Percentiles rank a stretch among this genome's conserved stretches.
Evolutionary conservation across 2,113 vertebrate genomes (phyloP).

Genomic region (Seriola quinqueradiata): DNA sequence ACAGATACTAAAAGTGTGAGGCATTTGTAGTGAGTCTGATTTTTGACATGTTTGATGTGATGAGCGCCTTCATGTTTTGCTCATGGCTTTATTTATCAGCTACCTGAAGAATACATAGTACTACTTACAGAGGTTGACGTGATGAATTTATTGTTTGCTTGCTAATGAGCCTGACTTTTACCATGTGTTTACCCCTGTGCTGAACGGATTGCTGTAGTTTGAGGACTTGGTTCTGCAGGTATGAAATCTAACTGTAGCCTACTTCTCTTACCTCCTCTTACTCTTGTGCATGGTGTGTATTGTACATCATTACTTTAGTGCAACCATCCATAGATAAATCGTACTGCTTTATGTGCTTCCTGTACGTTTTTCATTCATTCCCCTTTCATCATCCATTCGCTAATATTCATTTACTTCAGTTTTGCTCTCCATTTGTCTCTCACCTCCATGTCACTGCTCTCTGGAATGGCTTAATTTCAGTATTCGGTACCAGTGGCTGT

Average conservation of each 20-base stretch:
- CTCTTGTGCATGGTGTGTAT: constrained; percentile 60
- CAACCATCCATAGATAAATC: constrained; percentile 22
- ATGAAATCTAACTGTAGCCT: constrained; percentile 75
- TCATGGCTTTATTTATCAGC: not conserved
- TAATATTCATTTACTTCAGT: constrained; percentile 45
- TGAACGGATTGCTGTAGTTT: constrained; percentile 85
- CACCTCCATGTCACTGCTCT: constrained; percentile 24
- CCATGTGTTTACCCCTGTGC: constrained; percentile 70
- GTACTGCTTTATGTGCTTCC: not conserved
- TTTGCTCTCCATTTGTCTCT: constrained; percentile 30
- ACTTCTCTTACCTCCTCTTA: constrained; percentile 40
- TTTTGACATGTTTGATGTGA: constrained; percentile 1
- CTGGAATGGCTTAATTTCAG: constrained; percentile 57
- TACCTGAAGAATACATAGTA: not conserved
- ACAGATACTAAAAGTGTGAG: not conserved
- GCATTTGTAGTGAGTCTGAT: constrained; percentile 5
- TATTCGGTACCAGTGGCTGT: constrained; percentile 41
- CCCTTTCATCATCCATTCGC: constrained; percentile 28
- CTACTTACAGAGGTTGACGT: constrained; percentile 37
- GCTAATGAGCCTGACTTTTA: constrained; percentile 65
- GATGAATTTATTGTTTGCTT: constrained; percentile 55
- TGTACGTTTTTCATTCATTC: constrained; percentile 9
- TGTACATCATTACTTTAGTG: constrained; percentile 26
- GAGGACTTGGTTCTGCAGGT: constrained; percentile 91
- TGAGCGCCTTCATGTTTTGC: not conserved